phyloP scores from a whole-genome alignment of 2,888 invertebrate species.

The Parnassius glacialis region DNA sequence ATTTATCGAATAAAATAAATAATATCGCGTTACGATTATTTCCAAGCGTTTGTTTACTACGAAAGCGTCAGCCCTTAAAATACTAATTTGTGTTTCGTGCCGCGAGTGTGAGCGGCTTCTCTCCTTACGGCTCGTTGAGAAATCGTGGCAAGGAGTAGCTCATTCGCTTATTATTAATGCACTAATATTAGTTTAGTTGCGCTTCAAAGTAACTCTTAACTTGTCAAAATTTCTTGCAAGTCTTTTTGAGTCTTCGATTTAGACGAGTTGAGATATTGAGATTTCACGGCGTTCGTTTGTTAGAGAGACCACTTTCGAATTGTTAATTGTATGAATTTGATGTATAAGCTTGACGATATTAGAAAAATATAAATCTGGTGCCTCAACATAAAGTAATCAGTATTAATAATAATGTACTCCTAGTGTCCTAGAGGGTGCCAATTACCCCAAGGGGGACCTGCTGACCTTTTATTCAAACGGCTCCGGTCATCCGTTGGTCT shows the following conservation, averaged over 20 bases:
- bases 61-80: conserved; percentile 32
- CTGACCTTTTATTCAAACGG: too few relatives aligned
- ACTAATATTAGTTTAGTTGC: conserved; percentile 37
- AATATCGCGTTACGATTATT: background rate
- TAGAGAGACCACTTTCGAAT: conserved; percentile 1
- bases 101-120: conserved; percentile 33
- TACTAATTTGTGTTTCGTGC: conserved; percentile 33
- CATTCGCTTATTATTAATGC: conserved; percentile 37
- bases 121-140: conserved; percentile 46
- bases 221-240: conserved; percentile 21
- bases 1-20: background rate
- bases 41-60: conserved; percentile 3
- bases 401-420: too few relatives aligned
- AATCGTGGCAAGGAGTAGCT: conserved; percentile 34
- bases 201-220: conserved; percentile 36
- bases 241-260: conserved; percentile 13
- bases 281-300: conserved; percentile 4
- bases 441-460: too few relatives aligned
- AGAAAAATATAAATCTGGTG: too few relatives aligned
- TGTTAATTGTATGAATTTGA: background rate
- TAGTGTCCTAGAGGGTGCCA: too few relatives aligned
- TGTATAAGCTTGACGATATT: too few relatives aligned
- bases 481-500: too few relatives aligned
- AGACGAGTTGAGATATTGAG: conserved; percentile 5
- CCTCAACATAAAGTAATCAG: too few relatives aligned